Evolutionary conservation across 1,140 invertebrate species (phyloP), one percentile per base, ranked within the genome.

Genomic region (Bombus soroeensis): DNA sequence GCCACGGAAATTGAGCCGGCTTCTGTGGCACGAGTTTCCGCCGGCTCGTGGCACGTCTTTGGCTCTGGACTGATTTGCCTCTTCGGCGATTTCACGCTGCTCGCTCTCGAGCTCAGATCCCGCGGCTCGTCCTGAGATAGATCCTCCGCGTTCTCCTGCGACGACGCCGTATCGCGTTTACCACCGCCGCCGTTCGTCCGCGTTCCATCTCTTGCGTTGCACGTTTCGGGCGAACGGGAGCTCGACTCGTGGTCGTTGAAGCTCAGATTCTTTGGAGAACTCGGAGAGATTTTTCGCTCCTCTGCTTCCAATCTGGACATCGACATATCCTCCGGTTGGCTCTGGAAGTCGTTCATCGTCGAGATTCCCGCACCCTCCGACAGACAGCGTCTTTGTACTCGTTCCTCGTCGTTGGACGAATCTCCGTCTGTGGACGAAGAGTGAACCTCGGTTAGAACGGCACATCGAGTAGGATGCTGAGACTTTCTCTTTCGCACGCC

Each of bases 391-490:
- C 85, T 64, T 18, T 91, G 81, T 10, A 89, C 37, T 2, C 90
- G 75, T 10, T 91, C 89, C 9, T 96, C 92, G 90, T 97, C 97
- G 88, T 96, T 97, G 1, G 97, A 97, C 18, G 96, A 96, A 76
- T 97, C 96, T 25, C 96, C 96, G 74, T 97, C 96, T 28, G 96
- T 96, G 86, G 97, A 97, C 64, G 96, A 96, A 13, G 95, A 96
- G 64, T 97, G 95, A 9, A 95, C 93, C 80, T 96, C 94, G 28
- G 93, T 93, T 32, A 96, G 96, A 70, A 97, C 95, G 4, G 98
- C 97, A 93, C 97, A 98, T 82, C 98, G 96, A 1, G 98, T 98
- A 0, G 98, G 98, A 94, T 99, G 98, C 90, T 98, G 97, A 91
- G 97, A 98, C 95, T 99, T 99, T 74, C 98, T 95, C 95, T 99